Evolutionary conservation across 2,113 vertebrate genomes (phyloP), one percentile per base, ranked within the genome.

Genomic region (Elachura formosa): DNA sequence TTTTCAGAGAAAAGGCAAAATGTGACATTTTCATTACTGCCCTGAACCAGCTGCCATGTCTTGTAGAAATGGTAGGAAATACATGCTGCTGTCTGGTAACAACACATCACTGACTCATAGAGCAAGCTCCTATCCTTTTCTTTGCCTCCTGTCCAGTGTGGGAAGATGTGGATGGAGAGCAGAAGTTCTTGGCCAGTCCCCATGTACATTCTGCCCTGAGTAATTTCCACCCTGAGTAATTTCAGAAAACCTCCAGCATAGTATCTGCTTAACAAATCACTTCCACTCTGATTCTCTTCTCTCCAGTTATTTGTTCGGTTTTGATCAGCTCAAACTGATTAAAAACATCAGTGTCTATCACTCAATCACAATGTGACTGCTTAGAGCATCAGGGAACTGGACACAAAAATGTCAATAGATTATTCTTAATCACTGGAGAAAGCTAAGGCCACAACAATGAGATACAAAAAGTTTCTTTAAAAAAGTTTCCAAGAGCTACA

Each of bases 141-240:
- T 31, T 19, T 72, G 69, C 22, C 31, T 40, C 19, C 29, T 36
- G 22, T 9, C 17, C 66, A 64, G 14, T 0, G 29, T 33, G 49
- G 48, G 26, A 64, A 55, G 15, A 62, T 7, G 24, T 9, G 41
- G 51, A 28, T 1, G 26, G 48, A 55, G 73, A 85, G 26, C 66
- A 67, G 29, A 16, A 14, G 26, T 21, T 62, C 76, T 41, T 55
- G 43, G 33, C 34, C 61, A 51, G 2, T 12, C 23, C 51, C 14
- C 16, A 34, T 0, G 0, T 9, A 9, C 10, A 2, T 25, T 55
- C 46, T 83, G 29, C 67, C 59, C 26, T 10, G n/a, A n/a, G n/a
- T n/a, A n/a, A 25, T 25, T 33, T 5, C 24, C 40, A 45, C 11
- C 52, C 24, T 0, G 45, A n/a, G 33, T 3, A 10, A 69, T 17